A percentile compares a stretch with the other conserved stretches of the same genome.
These are phyloP conservation scores for Dicranocentrus wangi DNA, from an alignment of 2,888 invertebrate genomes.

Conservation along the genomic window DNA sequence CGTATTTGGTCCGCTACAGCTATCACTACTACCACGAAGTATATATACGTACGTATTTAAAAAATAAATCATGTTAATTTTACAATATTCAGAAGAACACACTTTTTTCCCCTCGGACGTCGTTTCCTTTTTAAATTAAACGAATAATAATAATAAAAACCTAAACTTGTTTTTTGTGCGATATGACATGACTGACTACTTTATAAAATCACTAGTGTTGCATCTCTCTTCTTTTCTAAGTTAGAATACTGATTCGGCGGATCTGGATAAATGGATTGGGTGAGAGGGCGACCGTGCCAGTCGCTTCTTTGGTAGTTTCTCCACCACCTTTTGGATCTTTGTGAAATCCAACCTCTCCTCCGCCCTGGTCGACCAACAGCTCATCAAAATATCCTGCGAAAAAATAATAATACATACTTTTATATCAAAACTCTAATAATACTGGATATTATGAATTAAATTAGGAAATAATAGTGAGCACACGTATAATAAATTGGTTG, in stretches of 20 bases:
- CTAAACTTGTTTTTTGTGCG: conserved; percentile 54
- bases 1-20: conserved; percentile 5
- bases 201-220: conserved; percentile 56
- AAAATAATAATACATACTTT: conserved; percentile 37
- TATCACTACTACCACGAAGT: background rate
- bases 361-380: conserved; percentile 94
- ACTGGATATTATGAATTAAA: no score
- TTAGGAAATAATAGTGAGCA: no score
- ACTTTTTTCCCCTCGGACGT: background rate
- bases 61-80: conserved; percentile 30
- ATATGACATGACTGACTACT: conserved; percentile 65
- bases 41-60: conserved; percentile 1
- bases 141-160: conserved; percentile 28
- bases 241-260: conserved; percentile 95
- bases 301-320: conserved; percentile 94
- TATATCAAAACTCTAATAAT: background rate
- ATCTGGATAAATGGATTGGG: conserved; percentile 95
- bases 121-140: background rate
- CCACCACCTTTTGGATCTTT: conserved; percentile 85
- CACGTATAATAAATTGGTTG: no score
- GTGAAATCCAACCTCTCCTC: conserved; percentile 93
- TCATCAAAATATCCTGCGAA: conserved; percentile 92
- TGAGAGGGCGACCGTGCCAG: conserved; percentile 98
- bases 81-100: conserved; percentile 50
- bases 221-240: conserved; percentile 50